Conservation (phyloP, 2,113 vertebrate species). For the Acanthochromis polyacanthus region DNA sequence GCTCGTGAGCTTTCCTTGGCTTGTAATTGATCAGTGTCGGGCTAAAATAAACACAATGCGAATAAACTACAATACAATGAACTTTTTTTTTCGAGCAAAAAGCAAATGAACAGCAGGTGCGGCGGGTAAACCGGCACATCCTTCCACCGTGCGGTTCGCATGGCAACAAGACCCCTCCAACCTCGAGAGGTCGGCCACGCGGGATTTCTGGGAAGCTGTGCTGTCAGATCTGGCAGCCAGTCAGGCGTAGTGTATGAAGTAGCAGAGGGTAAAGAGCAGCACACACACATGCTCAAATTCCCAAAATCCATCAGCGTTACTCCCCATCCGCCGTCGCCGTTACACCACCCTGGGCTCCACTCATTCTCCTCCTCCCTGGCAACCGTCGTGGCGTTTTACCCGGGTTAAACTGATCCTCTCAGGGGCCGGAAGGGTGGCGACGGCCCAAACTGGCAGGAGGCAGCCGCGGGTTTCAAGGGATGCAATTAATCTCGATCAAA, state of each 20-base stretch:
- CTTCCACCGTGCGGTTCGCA: conserved; percentile 73
- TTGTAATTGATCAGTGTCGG: conserved; percentile 11
- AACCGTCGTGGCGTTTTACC: conserved; percentile 49
- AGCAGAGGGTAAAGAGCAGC: conserved; percentile 46
- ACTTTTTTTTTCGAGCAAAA: conserved; percentile 7
- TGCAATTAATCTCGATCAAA: conserved; percentile 80
- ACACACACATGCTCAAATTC: conserved; percentile 59
- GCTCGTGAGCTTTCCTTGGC: neutral
- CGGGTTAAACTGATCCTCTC: conserved; percentile 77
- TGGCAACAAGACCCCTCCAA: conserved; percentile 77
- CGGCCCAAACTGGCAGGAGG: conserved; percentile 51
- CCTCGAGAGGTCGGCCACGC: conserved; percentile 62
- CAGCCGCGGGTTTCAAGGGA: conserved; percentile 55
- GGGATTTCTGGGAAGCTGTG: conserved; percentile 75
- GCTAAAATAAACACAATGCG: neutral
- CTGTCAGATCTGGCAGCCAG: conserved; percentile 77
- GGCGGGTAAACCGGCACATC: conserved; percentile 21
- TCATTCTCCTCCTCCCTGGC: conserved; percentile 51
- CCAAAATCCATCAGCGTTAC: conserved; percentile 64
- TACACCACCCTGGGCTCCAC: conserved; percentile 53
- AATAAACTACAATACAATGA: neutral
- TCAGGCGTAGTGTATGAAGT: conserved; percentile 66
- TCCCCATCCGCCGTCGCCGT: conserved; percentile 42
- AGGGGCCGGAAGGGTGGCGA: conserved; percentile 46
- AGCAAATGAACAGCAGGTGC: conserved; percentile 58